Percentiles rank a stretch among this genome's conserved stretches.
Evolutionary conservation across 1,140 invertebrate genomes (phyloP).

Genomic region (Heliconius himera): DNA sequence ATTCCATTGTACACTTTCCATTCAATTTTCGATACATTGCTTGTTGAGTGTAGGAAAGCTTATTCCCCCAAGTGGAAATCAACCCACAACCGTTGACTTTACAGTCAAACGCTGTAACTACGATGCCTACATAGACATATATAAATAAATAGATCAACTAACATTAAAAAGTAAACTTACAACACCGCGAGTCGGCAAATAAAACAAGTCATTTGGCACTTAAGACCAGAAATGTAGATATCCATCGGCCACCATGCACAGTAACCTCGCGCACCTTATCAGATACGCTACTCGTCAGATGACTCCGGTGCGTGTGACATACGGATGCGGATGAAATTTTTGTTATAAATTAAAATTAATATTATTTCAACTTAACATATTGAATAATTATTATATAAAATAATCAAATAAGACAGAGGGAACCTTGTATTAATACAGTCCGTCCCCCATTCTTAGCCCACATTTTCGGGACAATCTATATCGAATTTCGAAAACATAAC

Average conservation of each 20-base stretch:
- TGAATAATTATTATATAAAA: too few species aligned
- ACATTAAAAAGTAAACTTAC: constrained; percentile 1
- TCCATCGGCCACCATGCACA: constrained; percentile 42
- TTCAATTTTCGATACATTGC: too few species aligned
- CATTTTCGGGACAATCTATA: too few species aligned
- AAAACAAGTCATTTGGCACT: constrained; percentile 47
- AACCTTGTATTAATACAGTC: too few species aligned
- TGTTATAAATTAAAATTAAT: neutral
- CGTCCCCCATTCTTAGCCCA: too few species aligned
- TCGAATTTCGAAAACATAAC: too few species aligned
- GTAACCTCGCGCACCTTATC: constrained; percentile 48
- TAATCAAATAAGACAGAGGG: too few species aligned
- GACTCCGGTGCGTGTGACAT: constrained; percentile 36
- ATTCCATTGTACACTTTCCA: too few species aligned
- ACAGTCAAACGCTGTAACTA: neutral
- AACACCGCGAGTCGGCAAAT: constrained; percentile 35
- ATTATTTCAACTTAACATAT: too few species aligned
- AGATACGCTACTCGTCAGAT: constrained; percentile 49
- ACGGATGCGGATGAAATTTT: neutral
- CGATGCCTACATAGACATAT: neutral
- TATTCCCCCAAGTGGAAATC: neutral
- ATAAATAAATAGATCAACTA: neutral
- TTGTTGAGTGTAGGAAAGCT: too few species aligned
- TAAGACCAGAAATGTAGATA: constrained; percentile 42
- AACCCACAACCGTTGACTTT: neutral